Percentiles rank a stretch among this genome's conserved stretches.
Conservation (phyloP, 1,140 invertebrate genomes). For the Saccostrea echinata region DNA sequence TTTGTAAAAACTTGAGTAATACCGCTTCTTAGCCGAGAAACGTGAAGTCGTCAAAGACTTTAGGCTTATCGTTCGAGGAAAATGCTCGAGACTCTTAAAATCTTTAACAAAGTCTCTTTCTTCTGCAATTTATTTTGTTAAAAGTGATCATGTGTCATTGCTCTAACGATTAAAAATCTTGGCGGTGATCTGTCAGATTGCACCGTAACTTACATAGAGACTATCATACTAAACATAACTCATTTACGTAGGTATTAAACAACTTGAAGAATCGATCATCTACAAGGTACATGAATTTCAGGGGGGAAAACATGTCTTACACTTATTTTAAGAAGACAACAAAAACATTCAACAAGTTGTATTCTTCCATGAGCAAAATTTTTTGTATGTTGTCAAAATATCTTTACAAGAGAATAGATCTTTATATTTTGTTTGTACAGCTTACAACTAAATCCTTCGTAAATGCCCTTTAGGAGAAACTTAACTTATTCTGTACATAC, state of each 20-base stretch:
- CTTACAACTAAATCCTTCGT: background rate
- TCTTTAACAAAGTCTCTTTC: background rate
- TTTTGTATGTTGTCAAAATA: conserved; percentile 20
- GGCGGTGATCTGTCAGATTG: conserved; percentile 3
- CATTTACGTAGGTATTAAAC: conserved; percentile 8
- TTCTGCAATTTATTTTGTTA: conserved; percentile 30
- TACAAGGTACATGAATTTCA: background rate
- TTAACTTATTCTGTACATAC: background rate
- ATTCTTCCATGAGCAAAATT: background rate
- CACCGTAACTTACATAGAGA: background rate
- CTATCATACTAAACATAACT: background rate
- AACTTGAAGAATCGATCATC: conserved; percentile 8
- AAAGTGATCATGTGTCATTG: conserved; percentile 18
- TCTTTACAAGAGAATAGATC: background rate
- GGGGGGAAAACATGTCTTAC: background rate
- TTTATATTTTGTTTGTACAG: conserved; percentile 8
- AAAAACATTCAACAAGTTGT: conserved; percentile 15
- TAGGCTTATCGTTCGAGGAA: background rate
- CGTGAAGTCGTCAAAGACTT: conserved; percentile 30
- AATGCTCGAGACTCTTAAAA: background rate
- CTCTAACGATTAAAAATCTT: conserved; percentile 18
- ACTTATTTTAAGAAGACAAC: background rate
- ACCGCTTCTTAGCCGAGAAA: background rate
- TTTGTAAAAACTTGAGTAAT: background rate
- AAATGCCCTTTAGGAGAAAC: background rate